A percentile compares a stretch with the other conserved stretches of the same genome.
These are phyloP conservation scores for Lordiphosa mommai DNA, from an alignment of 1,140 invertebrate genomes.

Conservation along the genomic window DNA sequence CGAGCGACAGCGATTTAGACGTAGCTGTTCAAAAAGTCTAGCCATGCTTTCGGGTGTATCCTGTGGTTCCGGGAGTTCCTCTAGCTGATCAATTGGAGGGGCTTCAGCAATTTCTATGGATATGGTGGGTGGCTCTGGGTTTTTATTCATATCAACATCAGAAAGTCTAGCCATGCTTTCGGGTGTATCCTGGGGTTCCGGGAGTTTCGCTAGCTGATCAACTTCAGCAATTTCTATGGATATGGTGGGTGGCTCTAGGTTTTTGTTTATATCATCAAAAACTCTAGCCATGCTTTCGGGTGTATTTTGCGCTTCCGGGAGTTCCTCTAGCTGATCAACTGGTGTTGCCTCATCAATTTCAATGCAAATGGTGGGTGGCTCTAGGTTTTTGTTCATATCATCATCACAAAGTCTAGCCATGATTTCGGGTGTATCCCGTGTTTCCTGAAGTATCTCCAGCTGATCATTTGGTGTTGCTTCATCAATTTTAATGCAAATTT, in stretches of 20 bases:
- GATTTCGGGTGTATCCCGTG: conserved; percentile 45
- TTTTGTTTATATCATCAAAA: conserved; percentile 34
- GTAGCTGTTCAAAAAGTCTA: conserved; percentile 55
- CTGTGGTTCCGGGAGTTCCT: conserved; percentile 28
- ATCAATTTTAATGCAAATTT: conserved; percentile 34
- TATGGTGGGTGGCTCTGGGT: conserved; percentile 22
- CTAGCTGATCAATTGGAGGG: background rate
- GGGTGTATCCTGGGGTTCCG: conserved; percentile 38
- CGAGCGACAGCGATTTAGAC: conserved; percentile 52
- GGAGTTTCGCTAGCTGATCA: background rate
- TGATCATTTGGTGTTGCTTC: conserved; percentile 36
- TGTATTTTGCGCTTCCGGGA: conserved; percentile 43
- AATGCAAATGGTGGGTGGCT: conserved; percentile 39
- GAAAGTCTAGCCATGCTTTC: conserved; percentile 60
- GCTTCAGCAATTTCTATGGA: conserved; percentile 43
- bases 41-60: conserved; percentile 58
- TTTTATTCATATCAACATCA: conserved; percentile 24
- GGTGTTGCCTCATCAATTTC: conserved; percentile 49
- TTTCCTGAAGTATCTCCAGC: conserved; percentile 16
- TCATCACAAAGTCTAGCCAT: conserved; percentile 58
- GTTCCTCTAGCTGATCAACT: background rate
- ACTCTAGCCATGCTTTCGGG: conserved; percentile 56
- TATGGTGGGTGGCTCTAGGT: conserved; percentile 23
- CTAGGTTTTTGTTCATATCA: conserved; percentile 56
- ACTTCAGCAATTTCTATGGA: conserved; percentile 43